Conservation (phyloP, 2,113 vertebrate genomes). For the Macrotis lagotis region DNA sequence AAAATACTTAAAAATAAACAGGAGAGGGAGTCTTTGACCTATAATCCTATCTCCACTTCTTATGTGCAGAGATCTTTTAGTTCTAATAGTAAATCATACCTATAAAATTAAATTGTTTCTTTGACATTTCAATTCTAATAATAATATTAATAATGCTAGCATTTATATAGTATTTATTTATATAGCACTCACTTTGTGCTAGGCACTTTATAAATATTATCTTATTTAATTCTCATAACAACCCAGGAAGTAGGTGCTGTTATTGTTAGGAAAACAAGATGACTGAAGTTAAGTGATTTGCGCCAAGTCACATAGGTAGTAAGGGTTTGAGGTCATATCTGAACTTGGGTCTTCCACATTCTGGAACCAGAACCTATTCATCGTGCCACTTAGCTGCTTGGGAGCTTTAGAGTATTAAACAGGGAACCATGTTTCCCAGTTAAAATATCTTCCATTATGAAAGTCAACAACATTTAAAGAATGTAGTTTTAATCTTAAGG, state of each 20-base stretch:
- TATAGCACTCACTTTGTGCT: too few species aligned
- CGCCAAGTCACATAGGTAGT: background rate
- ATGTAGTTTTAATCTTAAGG: too few species aligned
- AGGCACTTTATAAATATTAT: background rate
- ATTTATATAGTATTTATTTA: background rate
- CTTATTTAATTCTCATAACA: background rate
- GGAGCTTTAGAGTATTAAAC: background rate
- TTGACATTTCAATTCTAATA: background rate
- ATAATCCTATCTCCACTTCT: background rate
- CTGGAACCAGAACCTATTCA: background rate
- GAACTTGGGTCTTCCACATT: too few species aligned
- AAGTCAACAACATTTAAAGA: too few species aligned
- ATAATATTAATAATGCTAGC: background rate
- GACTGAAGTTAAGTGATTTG: background rate
- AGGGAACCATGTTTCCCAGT: background rate
- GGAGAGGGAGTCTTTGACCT: background rate
- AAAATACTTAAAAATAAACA: constrained; percentile 14
- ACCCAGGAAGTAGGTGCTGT: background rate
- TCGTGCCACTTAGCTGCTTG: too few species aligned
- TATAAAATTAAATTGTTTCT: too few species aligned
- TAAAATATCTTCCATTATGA: background rate
- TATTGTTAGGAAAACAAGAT: background rate
- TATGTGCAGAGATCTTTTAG: background rate
- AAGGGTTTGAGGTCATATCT: too few species aligned
- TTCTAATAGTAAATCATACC: background rate